Evolutionary conservation across 2,888 invertebrate genomes (phyloP).

Genomic region (Nemotelus nigrinus): DNA sequence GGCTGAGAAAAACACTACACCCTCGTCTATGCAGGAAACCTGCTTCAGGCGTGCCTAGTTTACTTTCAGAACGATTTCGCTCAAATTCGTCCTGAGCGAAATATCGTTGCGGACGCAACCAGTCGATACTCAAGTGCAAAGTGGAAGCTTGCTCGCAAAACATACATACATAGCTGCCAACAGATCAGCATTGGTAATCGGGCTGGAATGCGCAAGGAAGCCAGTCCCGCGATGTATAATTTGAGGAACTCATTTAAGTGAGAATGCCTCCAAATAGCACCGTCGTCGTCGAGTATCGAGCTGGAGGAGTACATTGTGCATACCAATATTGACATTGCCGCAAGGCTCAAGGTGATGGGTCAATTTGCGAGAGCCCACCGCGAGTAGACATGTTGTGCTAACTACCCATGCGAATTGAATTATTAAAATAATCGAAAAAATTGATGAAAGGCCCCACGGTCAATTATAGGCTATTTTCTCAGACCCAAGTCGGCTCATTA

Average conservation of each 20-base stretch:
- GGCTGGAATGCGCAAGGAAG: neutral
- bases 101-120: no score
- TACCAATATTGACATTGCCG: constrained; percentile 47
- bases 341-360: constrained; percentile 51
- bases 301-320: neutral
- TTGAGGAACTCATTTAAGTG: constrained; percentile 39
- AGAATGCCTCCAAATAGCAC: constrained; percentile 15
- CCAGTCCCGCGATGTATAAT: constrained; percentile 15
- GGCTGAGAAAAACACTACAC: constrained; percentile 1
- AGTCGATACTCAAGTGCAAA: no score
- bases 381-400: constrained; percentile 31
- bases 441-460: constrained; percentile 47
- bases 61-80: no score
- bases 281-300: neutral
- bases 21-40: no score
- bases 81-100: no score
- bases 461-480: constrained; percentile 46
- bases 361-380: constrained; percentile 42
- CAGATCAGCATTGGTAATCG: no score
- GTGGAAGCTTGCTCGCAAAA: no score
- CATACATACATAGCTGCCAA: no score
- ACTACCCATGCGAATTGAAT: constrained; percentile 45
- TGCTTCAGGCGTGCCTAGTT: no score
- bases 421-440: constrained; percentile 49
- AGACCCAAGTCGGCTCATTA: constrained; percentile 38